Percentiles rank a stretch among this genome's conserved stretches.
These are phyloP conservation scores for Bemisia tabaci DNA, from an alignment of 1,140 invertebrate species.

Conservation along the genomic window DNA sequence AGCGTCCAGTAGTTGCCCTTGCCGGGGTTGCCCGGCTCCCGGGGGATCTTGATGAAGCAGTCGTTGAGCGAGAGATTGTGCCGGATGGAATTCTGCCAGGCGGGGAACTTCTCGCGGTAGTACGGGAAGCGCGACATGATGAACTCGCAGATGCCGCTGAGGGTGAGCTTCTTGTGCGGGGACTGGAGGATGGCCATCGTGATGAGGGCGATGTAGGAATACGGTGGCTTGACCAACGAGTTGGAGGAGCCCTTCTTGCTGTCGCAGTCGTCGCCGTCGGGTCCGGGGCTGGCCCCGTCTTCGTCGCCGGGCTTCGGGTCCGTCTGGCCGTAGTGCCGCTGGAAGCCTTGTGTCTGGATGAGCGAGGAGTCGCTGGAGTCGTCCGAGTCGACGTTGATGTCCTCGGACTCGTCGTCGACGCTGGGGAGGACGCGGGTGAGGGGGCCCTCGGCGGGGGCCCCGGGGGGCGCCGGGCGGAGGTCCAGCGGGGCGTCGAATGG, in stretches of 20 bases:
- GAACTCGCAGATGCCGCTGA: constrained; percentile 97
- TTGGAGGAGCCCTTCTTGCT: constrained; percentile 15
- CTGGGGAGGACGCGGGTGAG: constrained; percentile 13
- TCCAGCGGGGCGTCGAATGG: constrained; percentile 19
- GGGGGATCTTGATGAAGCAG: constrained; percentile 96
- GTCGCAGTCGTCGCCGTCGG: constrained; percentile 6
- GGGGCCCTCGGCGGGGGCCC: constrained; percentile 7
- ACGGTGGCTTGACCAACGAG: constrained; percentile 69
- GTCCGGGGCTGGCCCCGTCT: neutral
- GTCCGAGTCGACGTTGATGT: constrained; percentile 27
- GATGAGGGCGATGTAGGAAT: constrained; percentile 95
- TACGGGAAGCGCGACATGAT: constrained; percentile 97
- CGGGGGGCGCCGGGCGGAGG: constrained; percentile 14
- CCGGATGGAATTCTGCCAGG: constrained; percentile 93
- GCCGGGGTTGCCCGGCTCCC: constrained; percentile 95
- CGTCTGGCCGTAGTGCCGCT: neutral
- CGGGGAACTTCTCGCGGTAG: constrained; percentile 88
- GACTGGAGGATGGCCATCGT: constrained; percentile 96
- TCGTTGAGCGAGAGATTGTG: constrained; percentile 97
- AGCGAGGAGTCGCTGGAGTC: constrained; percentile 19
- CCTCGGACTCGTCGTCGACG: constrained; percentile 18
- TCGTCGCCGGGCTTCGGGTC: neutral
- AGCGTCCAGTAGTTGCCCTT: constrained; percentile 99
- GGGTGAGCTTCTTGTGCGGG: constrained; percentile 89
- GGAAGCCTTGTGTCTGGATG: constrained; percentile 1